Conservation (phyloP, 1,140 invertebrate species). For the Drosophila truncata region DNA sequence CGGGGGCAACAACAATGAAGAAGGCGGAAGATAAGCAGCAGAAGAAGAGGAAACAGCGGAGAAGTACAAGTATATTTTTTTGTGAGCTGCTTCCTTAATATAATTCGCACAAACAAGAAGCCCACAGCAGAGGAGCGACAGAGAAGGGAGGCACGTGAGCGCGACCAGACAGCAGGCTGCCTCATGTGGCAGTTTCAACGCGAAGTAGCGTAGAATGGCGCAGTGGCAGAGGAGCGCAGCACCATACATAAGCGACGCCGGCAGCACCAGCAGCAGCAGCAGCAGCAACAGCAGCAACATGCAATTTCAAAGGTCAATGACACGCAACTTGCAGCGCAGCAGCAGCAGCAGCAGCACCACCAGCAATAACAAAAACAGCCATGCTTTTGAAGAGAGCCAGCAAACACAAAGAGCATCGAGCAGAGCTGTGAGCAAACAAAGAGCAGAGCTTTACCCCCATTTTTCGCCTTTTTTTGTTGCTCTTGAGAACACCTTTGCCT, state of each 20-base stretch:
- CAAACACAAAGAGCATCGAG: constrained; percentile 26
- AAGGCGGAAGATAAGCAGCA: constrained; percentile 65
- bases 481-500: constrained; percentile 31
- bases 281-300: constrained; percentile 57
- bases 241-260: constrained; percentile 52
- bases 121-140: not conserved
- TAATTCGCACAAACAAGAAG: constrained; percentile 60
- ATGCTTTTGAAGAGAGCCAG: constrained; percentile 21
- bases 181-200: constrained; percentile 66
- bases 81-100: constrained; percentile 63
- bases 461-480: not conserved
- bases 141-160: constrained; percentile 55
- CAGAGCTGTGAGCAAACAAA: constrained; percentile 8
- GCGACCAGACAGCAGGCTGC: constrained; percentile 55
- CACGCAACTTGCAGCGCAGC: constrained; percentile 70
- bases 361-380: constrained; percentile 12
- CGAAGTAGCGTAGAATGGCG: constrained; percentile 80
- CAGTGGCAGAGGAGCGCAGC: constrained; percentile 36
- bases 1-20: constrained; percentile 45
- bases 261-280: constrained; percentile 49
- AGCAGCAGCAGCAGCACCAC: constrained; percentile 42
- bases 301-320: constrained; percentile 85
- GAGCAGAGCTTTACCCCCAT: constrained; percentile 25
- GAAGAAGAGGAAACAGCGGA: not conserved
- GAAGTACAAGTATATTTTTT: constrained; percentile 13